phyloP scores from a whole-genome alignment of 2,888 invertebrate genomes.

The Drosophila meridiana region DNA sequence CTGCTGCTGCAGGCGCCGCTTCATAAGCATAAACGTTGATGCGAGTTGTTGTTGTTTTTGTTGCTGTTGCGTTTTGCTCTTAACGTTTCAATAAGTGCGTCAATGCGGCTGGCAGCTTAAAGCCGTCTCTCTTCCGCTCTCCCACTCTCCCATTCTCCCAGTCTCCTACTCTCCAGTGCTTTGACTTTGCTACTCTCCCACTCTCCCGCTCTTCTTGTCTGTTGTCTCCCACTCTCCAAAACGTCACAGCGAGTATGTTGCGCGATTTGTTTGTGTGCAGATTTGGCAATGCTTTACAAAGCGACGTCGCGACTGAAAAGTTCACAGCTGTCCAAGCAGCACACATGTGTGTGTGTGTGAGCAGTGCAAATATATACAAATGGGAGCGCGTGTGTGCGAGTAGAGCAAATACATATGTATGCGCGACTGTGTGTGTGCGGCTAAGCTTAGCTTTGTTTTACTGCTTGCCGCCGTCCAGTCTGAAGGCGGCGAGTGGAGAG shows the following conservation, averaged over 20 bases:
- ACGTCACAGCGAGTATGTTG: conserved; percentile 51
- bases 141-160: background rate
- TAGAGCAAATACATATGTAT: conserved; percentile 11
- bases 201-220: background rate
- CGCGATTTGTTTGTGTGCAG: conserved; percentile 68
- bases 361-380: conserved; percentile 5
- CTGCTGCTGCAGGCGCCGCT: conserved; percentile 13
- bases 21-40: conserved; percentile 47
- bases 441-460: conserved; percentile 73
- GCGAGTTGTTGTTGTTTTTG: conserved; percentile 22
- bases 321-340: conserved; percentile 26
- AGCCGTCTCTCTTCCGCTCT: conserved; percentile 30
- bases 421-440: conserved; percentile 29
- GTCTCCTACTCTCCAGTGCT: background rate
- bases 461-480: conserved; percentile 66
- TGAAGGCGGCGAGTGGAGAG: conserved; percentile 43
- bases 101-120: conserved; percentile 60
- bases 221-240: conserved; percentile 18
- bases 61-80: conserved; percentile 39
- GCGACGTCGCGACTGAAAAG: conserved; percentile 27
- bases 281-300: conserved; percentile 49
- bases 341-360: conserved; percentile 6
- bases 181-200: background rate
- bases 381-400: background rate
- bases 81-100: conserved; percentile 67